Conservation (phyloP, 2,113 vertebrate species). For the Python bivittatus region DNA sequence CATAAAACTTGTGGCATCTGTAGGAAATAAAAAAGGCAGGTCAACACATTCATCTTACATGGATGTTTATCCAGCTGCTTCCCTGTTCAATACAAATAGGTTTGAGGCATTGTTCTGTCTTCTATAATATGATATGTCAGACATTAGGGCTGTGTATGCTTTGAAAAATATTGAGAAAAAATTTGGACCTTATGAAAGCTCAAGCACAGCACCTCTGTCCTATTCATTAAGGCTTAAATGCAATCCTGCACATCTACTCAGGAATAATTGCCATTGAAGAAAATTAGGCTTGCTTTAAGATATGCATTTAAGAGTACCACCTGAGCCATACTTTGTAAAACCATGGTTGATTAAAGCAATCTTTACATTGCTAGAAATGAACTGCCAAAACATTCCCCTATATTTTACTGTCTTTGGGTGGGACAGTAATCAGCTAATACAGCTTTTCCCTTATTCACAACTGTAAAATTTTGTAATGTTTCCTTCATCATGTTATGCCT, state of each 20-base stretch:
- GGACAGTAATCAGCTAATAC: background rate
- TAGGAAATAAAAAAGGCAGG: background rate
- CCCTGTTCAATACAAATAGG: background rate
- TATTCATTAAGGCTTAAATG: background rate
- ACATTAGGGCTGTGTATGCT: background rate
- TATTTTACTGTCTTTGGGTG: background rate
- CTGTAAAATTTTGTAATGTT: constrained; percentile 1
- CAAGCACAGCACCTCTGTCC: background rate
- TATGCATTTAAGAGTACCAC: background rate
- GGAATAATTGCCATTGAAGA: background rate
- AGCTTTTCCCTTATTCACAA: background rate
- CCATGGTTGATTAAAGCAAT: background rate
- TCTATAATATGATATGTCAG: background rate
- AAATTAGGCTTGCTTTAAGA: background rate
- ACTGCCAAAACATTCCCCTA: background rate
- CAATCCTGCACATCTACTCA: background rate
- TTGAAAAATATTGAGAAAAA: background rate
- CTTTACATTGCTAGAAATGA: background rate
- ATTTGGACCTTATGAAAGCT: background rate
- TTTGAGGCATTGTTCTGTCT: background rate
- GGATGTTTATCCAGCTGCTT: background rate
- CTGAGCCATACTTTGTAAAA: background rate
- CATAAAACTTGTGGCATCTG: background rate
- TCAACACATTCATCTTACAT: background rate
- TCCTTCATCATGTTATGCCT: background rate